These are phyloP conservation scores for Meteorus colon DNA, from an alignment of 2,888 invertebrate genomes.

Conservation along the genomic window DNA sequence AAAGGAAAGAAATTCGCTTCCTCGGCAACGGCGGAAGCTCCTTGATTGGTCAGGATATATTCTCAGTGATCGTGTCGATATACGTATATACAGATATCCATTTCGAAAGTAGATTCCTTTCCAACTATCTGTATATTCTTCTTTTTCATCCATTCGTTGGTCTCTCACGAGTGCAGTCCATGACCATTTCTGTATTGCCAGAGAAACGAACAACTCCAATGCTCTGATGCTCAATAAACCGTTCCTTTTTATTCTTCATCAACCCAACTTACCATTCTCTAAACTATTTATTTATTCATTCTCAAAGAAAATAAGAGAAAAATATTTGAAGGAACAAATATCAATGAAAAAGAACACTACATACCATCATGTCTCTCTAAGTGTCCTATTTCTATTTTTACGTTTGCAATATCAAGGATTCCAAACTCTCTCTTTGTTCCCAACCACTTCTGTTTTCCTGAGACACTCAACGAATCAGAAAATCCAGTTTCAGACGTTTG, in stretches of 20 bases:
- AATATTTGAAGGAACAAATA: not conserved
- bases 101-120: not conserved
- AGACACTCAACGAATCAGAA: slow-evolving; percentile 6
- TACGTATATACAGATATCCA: not conserved
- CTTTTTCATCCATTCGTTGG: not conserved
- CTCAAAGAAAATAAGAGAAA: not conserved
- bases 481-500: slow-evolving; percentile 12
- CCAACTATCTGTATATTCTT: not conserved
- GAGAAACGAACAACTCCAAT: slow-evolving; percentile 17
- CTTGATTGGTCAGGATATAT: slow-evolving; percentile 34
- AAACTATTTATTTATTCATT: not conserved
- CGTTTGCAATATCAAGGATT: not conserved
- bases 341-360: not conserved
- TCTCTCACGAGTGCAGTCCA: slow-evolving; percentile 5
- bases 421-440: not conserved
- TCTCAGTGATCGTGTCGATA: slow-evolving; percentile 36
- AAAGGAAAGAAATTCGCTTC: slow-evolving; percentile 27
- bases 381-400: not conserved
- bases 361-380: no score
- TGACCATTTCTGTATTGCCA: slow-evolving; percentile 9
- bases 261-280: not conserved
- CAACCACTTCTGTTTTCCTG: not conserved
- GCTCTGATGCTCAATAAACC: slow-evolving; percentile 29
- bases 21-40: slow-evolving; percentile 31
- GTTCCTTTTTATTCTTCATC: slow-evolving; percentile 13